These are phyloP conservation scores for Chelonus formosanus DNA, from an alignment of 2,888 invertebrate species.

Conservation along the genomic window DNA sequence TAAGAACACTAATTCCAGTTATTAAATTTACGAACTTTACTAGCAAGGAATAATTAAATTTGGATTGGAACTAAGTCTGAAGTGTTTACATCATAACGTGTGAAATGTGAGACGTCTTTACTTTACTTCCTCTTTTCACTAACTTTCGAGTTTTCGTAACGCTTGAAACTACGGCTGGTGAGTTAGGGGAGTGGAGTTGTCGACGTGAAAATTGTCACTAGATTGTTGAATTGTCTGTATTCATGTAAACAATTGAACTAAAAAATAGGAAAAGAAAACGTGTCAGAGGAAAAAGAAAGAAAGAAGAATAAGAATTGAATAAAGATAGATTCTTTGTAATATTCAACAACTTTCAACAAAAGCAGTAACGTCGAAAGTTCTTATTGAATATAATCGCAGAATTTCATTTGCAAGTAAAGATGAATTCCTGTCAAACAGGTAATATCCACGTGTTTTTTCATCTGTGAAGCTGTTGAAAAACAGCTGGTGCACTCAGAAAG, in stretches of 20 bases:
- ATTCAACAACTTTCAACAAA: too few relatives aligned
- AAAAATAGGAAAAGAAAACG: background rate
- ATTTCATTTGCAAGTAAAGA: slow-evolving; percentile 6
- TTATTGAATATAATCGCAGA: slow-evolving; percentile 4
- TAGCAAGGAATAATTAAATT: slow-evolving; percentile 10
- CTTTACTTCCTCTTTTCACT: slow-evolving; percentile 6
- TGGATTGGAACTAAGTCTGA: slow-evolving; percentile 12
- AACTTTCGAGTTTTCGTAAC: slow-evolving; percentile 25
- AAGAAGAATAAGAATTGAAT: too few relatives aligned
- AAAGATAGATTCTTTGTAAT: too few relatives aligned
- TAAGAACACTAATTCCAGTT: background rate
- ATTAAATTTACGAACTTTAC: slow-evolving; percentile 6
- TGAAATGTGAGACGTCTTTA: slow-evolving; percentile 26
- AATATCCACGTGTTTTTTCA: background rate
- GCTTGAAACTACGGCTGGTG: slow-evolving; percentile 23
- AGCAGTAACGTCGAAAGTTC: slow-evolving; percentile 1
- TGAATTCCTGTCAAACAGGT: background rate
- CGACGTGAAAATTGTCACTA: slow-evolving; percentile 34
- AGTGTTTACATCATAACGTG: slow-evolving; percentile 28
- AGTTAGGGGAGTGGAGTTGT: slow-evolving; percentile 15
- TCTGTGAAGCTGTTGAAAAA: slow-evolving; percentile 1
- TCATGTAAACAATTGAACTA: too few relatives aligned
- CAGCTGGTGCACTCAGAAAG: background rate
- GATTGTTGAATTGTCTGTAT: background rate
- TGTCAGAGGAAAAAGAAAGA: background rate